phyloP scores from a whole-genome alignment of 2,113 vertebrate species.

The Cochlearius cochlearius region DNA sequence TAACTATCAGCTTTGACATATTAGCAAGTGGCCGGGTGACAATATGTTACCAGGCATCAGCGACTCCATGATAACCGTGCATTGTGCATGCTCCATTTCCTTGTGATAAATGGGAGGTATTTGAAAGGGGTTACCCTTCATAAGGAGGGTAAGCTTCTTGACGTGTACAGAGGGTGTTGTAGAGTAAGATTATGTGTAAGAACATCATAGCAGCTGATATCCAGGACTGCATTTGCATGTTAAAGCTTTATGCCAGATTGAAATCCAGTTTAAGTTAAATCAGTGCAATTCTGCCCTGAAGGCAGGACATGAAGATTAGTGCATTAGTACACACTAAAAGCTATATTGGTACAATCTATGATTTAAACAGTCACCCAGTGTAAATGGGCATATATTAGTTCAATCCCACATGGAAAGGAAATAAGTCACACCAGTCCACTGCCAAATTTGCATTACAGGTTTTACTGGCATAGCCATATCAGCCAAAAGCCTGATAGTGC shows the following conservation, averaged over 20 bases:
- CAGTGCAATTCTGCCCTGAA: not conserved
- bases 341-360: not conserved
- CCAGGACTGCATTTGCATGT: not conserved
- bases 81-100: slow-evolving; percentile 38
- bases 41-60: slow-evolving; percentile 26
- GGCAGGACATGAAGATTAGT: not conserved
- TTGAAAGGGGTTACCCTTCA: not conserved
- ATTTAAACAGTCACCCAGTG: not conserved
- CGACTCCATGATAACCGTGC: not conserved
- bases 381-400: not conserved
- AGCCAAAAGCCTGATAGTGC: not conserved
- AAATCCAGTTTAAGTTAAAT: slow-evolving; percentile 6
- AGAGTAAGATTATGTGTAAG: not conserved
- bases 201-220: not conserved
- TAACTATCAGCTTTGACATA: slow-evolving; percentile 3
- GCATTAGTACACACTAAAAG: not conserved
- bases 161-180: not conserved
- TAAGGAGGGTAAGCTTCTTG: not conserved
- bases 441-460: not conserved
- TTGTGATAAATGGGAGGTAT: not conserved
- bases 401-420: not conserved
- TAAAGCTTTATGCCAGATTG: not conserved
- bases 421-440: not conserved
- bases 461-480: not conserved
- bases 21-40: not conserved